Percentiles rank a stretch among this genome's conserved stretches.
phyloP scores from a whole-genome alignment of 53 echinoderm and acorn worm genomes.

The Stichopus horrens region DNA sequence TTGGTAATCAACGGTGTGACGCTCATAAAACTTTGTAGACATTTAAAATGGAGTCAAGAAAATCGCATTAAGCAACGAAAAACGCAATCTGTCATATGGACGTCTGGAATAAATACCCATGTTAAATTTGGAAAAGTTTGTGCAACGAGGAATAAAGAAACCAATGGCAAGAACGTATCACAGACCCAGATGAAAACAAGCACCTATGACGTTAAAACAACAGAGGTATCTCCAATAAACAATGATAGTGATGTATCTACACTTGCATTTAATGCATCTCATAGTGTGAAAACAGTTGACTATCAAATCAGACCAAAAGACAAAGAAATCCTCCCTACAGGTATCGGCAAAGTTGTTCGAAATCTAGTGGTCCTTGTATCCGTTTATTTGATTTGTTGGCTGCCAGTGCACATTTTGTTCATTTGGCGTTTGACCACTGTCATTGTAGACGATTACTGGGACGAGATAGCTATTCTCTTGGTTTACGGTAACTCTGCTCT shows the following conservation, averaged over 20 bases:
- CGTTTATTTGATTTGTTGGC: conserved; percentile 23
- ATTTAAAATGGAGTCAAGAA: neutral
- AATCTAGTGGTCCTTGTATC: conserved; percentile 1
- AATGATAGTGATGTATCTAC: no score
- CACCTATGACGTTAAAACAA: no score
- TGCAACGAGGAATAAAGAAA: no score
- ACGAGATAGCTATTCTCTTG: neutral
- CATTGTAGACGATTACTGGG: neutral
- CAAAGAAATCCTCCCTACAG: neutral
- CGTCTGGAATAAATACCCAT: no score
- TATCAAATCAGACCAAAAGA: neutral
- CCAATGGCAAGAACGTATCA: no score
- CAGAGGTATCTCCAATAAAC: no score
- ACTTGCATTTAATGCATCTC: no score
- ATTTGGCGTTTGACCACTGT: neutral
- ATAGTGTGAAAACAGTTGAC: no score
- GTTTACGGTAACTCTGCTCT: conserved; percentile 5
- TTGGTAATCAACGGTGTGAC: neutral
- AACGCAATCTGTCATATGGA: neutral
- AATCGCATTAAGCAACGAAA: neutral
- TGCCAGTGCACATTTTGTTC: neutral
- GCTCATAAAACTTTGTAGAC: neutral
- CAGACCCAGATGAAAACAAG: no score
- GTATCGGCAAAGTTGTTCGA: neutral
- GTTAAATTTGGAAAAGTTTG: no score